Base-by-base conservation (phyloP, 2,797 vertebrate species). In the Sebastes hubbsi region DNA sequence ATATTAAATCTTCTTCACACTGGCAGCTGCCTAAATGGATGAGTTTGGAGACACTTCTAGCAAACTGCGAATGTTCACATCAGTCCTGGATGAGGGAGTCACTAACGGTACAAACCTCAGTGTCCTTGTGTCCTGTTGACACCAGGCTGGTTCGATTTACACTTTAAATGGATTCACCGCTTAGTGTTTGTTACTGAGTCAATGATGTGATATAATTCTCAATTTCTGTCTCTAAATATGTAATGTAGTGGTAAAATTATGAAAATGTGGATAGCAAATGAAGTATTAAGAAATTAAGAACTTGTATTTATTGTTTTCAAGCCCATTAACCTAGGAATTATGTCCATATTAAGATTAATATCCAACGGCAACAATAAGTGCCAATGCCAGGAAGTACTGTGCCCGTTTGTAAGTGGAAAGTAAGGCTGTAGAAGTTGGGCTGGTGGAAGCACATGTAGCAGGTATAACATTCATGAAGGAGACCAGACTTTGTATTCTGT, bases 1-100 rank as follows among this genome's bases (percentile, higher is more conserved):
- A 83, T 86, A 83, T 78, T 67, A 87, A 90, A 80, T 78, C 73
- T 60, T 79, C 72, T 69, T 2, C 60, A 79, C 55, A 60, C 68
- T 81, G 77, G 75, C 81, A 76, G 83, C 83, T 83, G 75, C 77
- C 70, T 88, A 67, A 87, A 82, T 68, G 71, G 73, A 76, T 78
- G 81, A 78, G 65, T 80, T 67, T 81, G 55, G 64, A 85, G 83
- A 72, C 14, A 9, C 38, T 30, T 77, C 30, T 6, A 73, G 62
- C 22, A 77, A 81, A 77, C 63, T 75, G 62, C 63, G 67, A 81
- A 74, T 72, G 67, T 64, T 75, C 30, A 71, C 62, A 70, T 73
- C 42, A 30, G 6, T 30, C 5, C 13, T 54, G 42, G 63, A 68
- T 42, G 38, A 72, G 55, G 38, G 32, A 60, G 5, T 73, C 62